phyloP scores from a whole-genome alignment of 2,113 vertebrate genomes.

The Macaca mulatta region DNA sequence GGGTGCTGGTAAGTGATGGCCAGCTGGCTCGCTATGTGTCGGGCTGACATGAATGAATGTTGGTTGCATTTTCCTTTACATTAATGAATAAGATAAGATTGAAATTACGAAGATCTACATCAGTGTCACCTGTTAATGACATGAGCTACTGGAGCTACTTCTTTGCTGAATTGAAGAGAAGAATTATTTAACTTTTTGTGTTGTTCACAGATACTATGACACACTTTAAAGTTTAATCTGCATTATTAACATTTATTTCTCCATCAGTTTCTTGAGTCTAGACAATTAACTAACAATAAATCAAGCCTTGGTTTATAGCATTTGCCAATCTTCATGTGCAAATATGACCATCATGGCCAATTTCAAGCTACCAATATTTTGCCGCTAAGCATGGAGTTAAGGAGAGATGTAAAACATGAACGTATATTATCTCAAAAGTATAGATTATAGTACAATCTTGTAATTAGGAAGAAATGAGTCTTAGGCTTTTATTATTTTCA shows the following conservation, averaged over 20 bases:
- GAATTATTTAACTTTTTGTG: neutral
- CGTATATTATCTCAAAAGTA: accelerated
- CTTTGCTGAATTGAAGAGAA: neutral
- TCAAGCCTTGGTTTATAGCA: neutral
- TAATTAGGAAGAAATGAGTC: neutral
- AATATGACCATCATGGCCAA: neutral
- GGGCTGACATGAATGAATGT: neutral
- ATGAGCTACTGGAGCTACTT: neutral
- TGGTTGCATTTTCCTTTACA: neutral
- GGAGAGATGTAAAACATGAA: neutral
- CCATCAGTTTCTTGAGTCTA: neutral
- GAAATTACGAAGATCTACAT: neutral
- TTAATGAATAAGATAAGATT: neutral
- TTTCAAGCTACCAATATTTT: neutral
- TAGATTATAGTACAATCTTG: neutral
- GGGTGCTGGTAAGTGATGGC: too few relatives aligned
- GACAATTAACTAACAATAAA: neutral
- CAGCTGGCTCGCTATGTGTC: neutral
- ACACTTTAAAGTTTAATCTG: neutral
- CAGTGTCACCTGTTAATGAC: neutral
- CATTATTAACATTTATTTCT: neutral
- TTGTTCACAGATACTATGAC: neutral
- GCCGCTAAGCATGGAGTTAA: neutral
- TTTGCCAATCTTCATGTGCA: neutral
- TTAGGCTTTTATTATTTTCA: neutral